Conservation (phyloP, 2,888 invertebrate genomes). For the Caenorhabditis sp. region DNA sequence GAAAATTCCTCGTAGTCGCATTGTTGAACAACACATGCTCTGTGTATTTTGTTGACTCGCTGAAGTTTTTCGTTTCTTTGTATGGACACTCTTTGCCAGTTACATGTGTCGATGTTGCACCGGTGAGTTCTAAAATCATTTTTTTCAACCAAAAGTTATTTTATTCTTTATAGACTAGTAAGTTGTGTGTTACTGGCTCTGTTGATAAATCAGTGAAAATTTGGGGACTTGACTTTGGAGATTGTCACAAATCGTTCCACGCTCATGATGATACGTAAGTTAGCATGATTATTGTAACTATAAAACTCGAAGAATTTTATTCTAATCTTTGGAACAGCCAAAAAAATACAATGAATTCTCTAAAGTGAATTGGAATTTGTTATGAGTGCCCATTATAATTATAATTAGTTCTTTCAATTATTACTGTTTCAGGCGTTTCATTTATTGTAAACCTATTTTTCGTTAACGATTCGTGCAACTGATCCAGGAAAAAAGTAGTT, state of each 20-base stretch:
- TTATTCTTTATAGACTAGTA: conserved; percentile 71
- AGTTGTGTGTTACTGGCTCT: conserved; percentile 89
- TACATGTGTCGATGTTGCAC: conserved; percentile 87
- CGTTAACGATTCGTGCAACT: too few species aligned
- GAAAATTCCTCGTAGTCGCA: conserved; percentile 83
- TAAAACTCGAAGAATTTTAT: too few species aligned
- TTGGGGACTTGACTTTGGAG: conserved; percentile 99
- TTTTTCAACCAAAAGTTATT: background rate
- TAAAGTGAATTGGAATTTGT: too few species aligned
- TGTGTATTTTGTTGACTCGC: conserved; percentile 90
- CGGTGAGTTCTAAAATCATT: conserved; percentile 34
- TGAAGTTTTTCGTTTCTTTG: conserved; percentile 92
- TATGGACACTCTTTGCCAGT: conserved; percentile 97
- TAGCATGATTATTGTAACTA: too few species aligned
- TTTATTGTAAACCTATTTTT: too few species aligned
- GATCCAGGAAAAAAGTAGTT: too few species aligned
- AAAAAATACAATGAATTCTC: too few species aligned
- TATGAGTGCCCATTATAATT: too few species aligned
- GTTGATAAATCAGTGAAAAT: conserved; percentile 94
- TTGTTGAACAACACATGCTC: conserved; percentile 92
- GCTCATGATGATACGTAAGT: conserved; percentile 85
- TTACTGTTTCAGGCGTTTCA: too few species aligned
- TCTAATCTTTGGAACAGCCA: too few species aligned
- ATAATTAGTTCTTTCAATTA: too few species aligned
- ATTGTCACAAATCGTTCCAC: conserved; percentile 91